These are phyloP conservation scores for Rattus rattus DNA, from an alignment of 2,113 vertebrate genomes.

Conservation along the genomic window DNA sequence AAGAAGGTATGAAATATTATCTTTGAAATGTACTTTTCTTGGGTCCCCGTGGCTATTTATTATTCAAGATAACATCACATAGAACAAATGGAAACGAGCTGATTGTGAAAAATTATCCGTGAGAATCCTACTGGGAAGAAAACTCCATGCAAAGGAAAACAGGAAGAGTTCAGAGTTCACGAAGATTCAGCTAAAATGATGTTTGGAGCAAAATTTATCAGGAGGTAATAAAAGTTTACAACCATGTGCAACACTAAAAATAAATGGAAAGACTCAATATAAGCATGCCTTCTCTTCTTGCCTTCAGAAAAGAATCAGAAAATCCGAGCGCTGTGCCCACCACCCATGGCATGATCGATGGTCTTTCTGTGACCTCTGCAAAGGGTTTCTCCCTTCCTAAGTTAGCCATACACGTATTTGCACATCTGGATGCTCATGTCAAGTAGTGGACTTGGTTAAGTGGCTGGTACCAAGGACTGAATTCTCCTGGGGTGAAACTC, in stretches of 20 bases:
- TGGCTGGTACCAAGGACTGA: background rate
- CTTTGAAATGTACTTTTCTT: conserved; percentile 63
- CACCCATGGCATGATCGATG: fast-evolving
- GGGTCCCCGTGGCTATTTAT: conserved; percentile 50
- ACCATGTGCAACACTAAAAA: conserved; percentile 35
- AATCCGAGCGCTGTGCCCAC: background rate
- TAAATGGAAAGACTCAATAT: conserved; percentile 3
- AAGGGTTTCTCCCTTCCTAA: background rate
- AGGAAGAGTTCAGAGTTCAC: conserved; percentile 49
- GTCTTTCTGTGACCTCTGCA: background rate
- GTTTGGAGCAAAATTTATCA: conserved; percentile 52
- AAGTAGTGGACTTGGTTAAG: background rate
- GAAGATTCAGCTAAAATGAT: conserved; percentile 68
- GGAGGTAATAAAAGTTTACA: conserved; percentile 57
- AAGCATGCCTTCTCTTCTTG: background rate
- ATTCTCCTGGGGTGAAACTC: background rate
- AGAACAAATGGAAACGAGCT: conserved; percentile 68
- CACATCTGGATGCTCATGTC: background rate
- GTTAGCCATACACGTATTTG: background rate
- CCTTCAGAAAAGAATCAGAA: background rate
- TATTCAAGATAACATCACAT: conserved; percentile 75
- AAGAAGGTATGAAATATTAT: conserved; percentile 57
- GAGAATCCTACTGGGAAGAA: conserved; percentile 30
- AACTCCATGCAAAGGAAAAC: conserved; percentile 61
- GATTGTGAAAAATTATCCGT: conserved; percentile 61